Percentiles rank a stretch among this genome's conserved stretches.
These are phyloP conservation scores for Sogatella furcifera DNA, from an alignment of 1,140 invertebrate species.

Conservation along the genomic window DNA sequence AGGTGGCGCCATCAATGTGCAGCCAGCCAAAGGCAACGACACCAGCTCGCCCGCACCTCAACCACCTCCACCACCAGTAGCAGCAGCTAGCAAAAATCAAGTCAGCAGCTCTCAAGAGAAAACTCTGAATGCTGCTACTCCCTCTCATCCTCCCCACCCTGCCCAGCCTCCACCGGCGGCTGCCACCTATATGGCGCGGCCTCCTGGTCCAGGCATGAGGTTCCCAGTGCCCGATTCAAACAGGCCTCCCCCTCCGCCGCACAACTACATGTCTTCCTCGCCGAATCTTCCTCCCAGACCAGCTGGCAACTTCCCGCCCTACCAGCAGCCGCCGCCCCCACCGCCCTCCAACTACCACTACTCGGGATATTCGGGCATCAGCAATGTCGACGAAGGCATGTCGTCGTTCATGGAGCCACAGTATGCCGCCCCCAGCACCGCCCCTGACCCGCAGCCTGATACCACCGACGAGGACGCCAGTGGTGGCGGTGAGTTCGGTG, in stretches of 20 bases:
- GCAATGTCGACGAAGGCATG: no score
- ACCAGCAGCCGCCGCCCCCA: not conserved
- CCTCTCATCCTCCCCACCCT: slow-evolving; percentile 31
- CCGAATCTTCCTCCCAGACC: not conserved
- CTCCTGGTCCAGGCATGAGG: not conserved
- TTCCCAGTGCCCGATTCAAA: not conserved
- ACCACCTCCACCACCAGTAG: slow-evolving; percentile 11
- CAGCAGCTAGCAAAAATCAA: no score
- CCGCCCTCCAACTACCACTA: slow-evolving; percentile 16
- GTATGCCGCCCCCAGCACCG: not conserved
- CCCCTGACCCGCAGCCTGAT: not conserved
- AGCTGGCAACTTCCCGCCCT: no score
- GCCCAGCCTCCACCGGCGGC: slow-evolving; percentile 10
- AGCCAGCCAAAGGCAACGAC: slow-evolving; percentile 33
- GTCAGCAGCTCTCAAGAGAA: slow-evolving; percentile 17
- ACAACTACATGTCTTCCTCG: slow-evolving; percentile 13
- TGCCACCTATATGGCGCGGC: slow-evolving; percentile 17
- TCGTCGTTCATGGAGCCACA: no score
- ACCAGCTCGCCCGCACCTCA: slow-evolving; percentile 16
- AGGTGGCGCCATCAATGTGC: slow-evolving; percentile 38
- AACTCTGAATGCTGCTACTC: not conserved
- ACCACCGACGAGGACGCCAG: slow-evolving; percentile 39
- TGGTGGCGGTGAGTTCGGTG: slow-evolving; percentile 61
- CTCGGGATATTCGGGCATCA: not conserved
- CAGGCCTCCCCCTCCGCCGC: slow-evolving; percentile 14